A percentile compares a stretch with the other conserved stretches of the same genome.
Evolutionary conservation across 2,797 vertebrate genomes (phyloP).

Genomic region (Manis pentadactyla): DNA sequence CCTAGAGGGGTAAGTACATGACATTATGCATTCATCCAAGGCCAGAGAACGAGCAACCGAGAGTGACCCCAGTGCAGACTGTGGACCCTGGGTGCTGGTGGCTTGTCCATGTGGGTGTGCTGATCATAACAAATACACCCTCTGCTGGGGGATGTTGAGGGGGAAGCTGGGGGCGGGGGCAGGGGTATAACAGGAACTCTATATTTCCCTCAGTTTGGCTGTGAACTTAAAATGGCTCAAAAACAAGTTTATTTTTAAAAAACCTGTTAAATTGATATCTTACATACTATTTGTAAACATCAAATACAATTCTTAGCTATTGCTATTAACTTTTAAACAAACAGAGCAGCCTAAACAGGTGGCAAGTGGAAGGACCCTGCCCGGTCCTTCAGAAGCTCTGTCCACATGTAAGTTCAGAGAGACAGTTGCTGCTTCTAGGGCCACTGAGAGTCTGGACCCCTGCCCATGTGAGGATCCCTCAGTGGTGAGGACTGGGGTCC

Average conservation of each 20-base stretch:
- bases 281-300: not conserved
- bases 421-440: too few species aligned
- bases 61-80: not conserved
- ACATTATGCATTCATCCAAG: not conserved
- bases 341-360: not conserved
- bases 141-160: not conserved
- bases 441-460: too few species aligned
- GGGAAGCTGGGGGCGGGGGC: not conserved
- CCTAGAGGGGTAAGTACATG: too few species aligned
- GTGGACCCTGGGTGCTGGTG: not conserved
- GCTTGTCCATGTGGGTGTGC: accelerated
- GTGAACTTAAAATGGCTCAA: not conserved
- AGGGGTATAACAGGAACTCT: not conserved
- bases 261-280: not conserved
- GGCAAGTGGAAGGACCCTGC: not conserved
- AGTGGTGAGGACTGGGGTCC: not conserved
- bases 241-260: not conserved
- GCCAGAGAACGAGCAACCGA: not conserved
- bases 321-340: not conserved
- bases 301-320: not conserved
- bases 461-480: not conserved
- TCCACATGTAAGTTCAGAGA: not conserved
- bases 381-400: not conserved
- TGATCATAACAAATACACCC: not conserved
- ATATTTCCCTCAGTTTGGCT: not conserved